phyloP scores from a whole-genome alignment of 2,113 vertebrate species.

The Lasiurus borealis region DNA sequence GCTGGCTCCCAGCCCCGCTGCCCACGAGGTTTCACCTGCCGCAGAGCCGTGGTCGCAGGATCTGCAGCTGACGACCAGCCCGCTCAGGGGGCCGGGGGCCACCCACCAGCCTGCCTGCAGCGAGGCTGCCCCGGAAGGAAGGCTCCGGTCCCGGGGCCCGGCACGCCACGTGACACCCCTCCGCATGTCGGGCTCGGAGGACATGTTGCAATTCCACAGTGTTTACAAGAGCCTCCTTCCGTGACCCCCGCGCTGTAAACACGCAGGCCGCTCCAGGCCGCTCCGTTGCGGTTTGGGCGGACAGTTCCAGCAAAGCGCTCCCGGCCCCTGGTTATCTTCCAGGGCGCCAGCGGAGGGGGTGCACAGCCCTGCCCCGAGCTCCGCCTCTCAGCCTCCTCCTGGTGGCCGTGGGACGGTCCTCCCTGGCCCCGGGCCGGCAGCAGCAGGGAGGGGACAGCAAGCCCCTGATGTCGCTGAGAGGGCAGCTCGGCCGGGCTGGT shows the following conservation, averaged over 20 bases:
- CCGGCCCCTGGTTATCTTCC: fast-evolving
- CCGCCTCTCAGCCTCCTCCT: not conserved
- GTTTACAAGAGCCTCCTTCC: conserved; percentile 43
- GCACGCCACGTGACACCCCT: fast-evolving
- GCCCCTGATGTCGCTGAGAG: not conserved
- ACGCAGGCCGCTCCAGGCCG: not conserved
- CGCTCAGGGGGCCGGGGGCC: too few species aligned
- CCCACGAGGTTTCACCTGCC: not conserved
- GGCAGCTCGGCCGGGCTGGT: not conserved
- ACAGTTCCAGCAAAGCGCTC: not conserved
- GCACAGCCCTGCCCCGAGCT: fast-evolving
- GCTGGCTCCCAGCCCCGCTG: not conserved
- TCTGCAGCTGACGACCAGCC: fast-evolving
- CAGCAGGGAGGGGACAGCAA: not conserved
- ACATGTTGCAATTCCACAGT: not conserved
- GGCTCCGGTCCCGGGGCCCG: not conserved
- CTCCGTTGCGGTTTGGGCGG: conserved; percentile 39
- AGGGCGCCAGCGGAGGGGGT: fast-evolving
- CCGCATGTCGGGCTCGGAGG: fast-evolving
- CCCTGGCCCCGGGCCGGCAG: not conserved
- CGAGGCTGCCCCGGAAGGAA: fast-evolving
- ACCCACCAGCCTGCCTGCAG: too few species aligned
- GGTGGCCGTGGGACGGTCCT: too few species aligned
- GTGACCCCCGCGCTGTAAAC: conserved; percentile 24
- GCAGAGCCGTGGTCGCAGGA: fast-evolving